Evolutionary conservation across 2,113 vertebrate genomes (phyloP).

Genomic region (Crotophaga sulcirostris): DNA sequence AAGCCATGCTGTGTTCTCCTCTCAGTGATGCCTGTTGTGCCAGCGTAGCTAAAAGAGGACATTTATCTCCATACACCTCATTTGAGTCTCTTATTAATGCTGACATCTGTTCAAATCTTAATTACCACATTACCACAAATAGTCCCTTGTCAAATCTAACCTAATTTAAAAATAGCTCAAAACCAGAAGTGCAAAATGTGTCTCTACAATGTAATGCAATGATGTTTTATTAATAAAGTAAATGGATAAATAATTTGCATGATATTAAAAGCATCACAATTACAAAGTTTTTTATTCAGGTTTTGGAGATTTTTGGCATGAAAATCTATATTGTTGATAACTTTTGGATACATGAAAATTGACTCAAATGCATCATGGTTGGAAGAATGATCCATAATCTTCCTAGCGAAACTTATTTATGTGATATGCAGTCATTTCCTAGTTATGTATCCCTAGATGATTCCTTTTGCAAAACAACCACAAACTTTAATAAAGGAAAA

Average conservation of each 20-base stretch:
- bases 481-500: neutral
- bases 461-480: neutral
- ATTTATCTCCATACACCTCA: conserved; percentile 74
- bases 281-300: neutral
- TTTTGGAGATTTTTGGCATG: neutral
- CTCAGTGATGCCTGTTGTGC: conserved; percentile 11
- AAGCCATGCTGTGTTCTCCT: conserved; percentile 11
- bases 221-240: conserved; percentile 35
- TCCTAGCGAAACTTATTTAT: neutral
- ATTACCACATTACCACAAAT: conserved; percentile 75
- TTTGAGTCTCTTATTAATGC: conserved; percentile 73
- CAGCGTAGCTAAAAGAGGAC: conserved; percentile 24
- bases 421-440: neutral
- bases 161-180: conserved; percentile 66
- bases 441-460: neutral
- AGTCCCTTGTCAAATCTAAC: conserved; percentile 68
- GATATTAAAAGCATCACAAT: neutral
- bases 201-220: conserved; percentile 23
- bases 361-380: neutral
- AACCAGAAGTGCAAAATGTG: conserved; percentile 61
- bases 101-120: conserved; percentile 79
- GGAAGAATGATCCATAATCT: neutral
- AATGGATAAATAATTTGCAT: conserved; percentile 8
- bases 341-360: neutral
- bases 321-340: neutral